Evolutionary conservation across 2,797 vertebrate genomes (phyloP).

Genomic region (Remorina albescens): DNA sequence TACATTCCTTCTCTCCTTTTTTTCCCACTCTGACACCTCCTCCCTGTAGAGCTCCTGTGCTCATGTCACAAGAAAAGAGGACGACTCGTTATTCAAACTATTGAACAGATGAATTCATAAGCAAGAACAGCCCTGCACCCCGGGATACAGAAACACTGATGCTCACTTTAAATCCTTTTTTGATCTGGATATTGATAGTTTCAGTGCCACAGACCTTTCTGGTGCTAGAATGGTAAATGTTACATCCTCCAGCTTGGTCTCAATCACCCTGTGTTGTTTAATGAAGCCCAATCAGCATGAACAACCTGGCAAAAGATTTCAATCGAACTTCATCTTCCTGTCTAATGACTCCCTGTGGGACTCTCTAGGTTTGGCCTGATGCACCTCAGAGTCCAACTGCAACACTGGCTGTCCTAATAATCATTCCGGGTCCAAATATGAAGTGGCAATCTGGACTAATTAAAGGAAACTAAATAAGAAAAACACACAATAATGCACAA

Average conservation of each 20-base stretch:
- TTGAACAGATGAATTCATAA: slow-evolving; percentile 74
- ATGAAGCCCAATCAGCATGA: slow-evolving; percentile 71
- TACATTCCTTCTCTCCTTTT: slow-evolving; percentile 68
- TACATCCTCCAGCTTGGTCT: slow-evolving; percentile 57
- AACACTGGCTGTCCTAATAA: slow-evolving; percentile 35
- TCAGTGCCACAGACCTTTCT: slow-evolving; percentile 56
- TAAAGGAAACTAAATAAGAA: slow-evolving; percentile 27
- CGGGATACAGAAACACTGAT: slow-evolving; percentile 45
- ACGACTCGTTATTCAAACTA: slow-evolving; percentile 76
- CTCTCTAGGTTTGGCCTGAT: slow-evolving; percentile 53
- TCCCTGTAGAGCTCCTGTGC: slow-evolving; percentile 61
- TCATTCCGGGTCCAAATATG: slow-evolving; percentile 28
- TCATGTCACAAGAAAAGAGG: slow-evolving; percentile 68
- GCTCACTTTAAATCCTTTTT: slow-evolving; percentile 49
- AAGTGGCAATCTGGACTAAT: slow-evolving; percentile 36
- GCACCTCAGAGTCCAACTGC: slow-evolving; percentile 33
- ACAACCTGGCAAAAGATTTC: slow-evolving; percentile 68
- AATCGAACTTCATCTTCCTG: slow-evolving; percentile 63
- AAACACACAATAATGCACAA: not conserved
- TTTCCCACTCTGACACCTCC: slow-evolving; percentile 69
- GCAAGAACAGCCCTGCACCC: slow-evolving; percentile 40
- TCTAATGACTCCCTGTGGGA: slow-evolving; percentile 77
- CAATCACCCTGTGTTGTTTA: slow-evolving; percentile 67
- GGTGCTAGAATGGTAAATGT: slow-evolving; percentile 54
- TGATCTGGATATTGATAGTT: slow-evolving; percentile 54